Base-by-base conservation (phyloP, 1,140 invertebrate species). In the Himalopsyche phryganea region DNA sequence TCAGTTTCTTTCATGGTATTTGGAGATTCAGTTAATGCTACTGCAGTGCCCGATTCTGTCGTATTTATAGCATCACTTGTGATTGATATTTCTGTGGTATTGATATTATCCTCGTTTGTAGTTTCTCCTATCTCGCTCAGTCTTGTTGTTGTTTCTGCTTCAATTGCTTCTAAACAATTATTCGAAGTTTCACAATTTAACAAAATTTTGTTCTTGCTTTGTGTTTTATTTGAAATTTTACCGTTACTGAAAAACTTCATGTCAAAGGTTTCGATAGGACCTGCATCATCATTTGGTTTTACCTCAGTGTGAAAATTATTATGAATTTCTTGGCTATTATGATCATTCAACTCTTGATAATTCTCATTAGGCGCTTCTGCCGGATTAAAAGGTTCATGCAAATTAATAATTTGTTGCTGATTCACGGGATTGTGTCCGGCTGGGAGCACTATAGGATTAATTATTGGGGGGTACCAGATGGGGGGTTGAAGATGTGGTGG, bases 401-500 rank as follows among this genome's bases (percentile, higher is more conserved):
- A 19, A 33, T 60, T 60, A 9, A 60, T 40, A n/a, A 60, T 60
- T 44, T 60, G 58, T 19, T 60, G 58, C 14, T 61, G 58, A 50
- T 61, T 61, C 7, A 50, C 14, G 2, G 58, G 58, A 38, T 50
- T 61, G 33, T 61, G n/a, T 18, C 46, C 48, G 1, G 15, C 5
- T 20, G 58, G 17, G 36, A 50, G 6, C 14, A 56, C 15, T 6
- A 46, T 20, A 19, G 36, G 44, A 59, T 7, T 7, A 28, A 23
- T 20, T 15, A 52, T 14, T n/a, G 52, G 49, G 1, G 63, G 58
- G 15, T 61, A 61, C 55, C 33, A 48, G 20, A 65, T 40, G 6
- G 58, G 63, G 13, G 45, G 49, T 45, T 56, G 58, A 28, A 60
- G 44, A 54, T 57, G 14, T 32, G 38, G 47, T 17, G 62, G 54